Base-by-base conservation (phyloP, 2,113 vertebrate genomes). In the Rhodinocichla rosea region DNA sequence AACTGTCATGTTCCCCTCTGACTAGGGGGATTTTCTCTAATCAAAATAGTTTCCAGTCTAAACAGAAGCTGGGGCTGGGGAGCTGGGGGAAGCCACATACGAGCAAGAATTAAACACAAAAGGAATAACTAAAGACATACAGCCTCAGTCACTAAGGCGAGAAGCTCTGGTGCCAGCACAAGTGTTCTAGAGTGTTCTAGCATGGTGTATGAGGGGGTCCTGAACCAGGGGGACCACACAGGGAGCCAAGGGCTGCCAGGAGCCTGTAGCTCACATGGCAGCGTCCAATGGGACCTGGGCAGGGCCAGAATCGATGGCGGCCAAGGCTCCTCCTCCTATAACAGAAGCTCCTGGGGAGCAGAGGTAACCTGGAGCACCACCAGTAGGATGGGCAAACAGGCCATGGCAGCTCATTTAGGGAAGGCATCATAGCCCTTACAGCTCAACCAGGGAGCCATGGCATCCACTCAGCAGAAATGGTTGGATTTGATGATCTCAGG, bases 241-340 rank as follows among this genome's bases (percentile, higher is more conserved):
- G 8, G 18, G 22, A 81, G 26, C 35, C 28, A 27, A 24, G 49
- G 5, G 1, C 15, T 56, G 27, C 42, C 73, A 70, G 33, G 30
- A 49, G 14, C 47, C 8, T 13, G 11, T 6, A 53, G 55, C 40
- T 69, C 3, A 0, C 16, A 23, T 0, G 0, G 37, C 32, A 62
- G 40, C 13, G 39, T 6, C 55, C 1, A 0, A 52, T 8, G 12
- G 28, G 11, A 27, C n/a, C 15, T 33, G 30, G 16, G 33, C 5
- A 40, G 21, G 21, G 42, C 16, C 50, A 27, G 39, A n/a, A 62
- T 28, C 0, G 0, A 39, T 6, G 24, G 12, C 0, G 0, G 9
- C 27, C 18, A 69, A 64, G 22, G 35, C 16, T 23, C 9, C 4
- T 27, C 15, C 26, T 18, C 16, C 9, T n/a, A 16, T 8, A 39